A percentile compares a stretch with the other conserved stretches of the same genome.
phyloP scores from a whole-genome alignment of 2,888 invertebrate species.

The Drosophila meridionalis region DNA sequence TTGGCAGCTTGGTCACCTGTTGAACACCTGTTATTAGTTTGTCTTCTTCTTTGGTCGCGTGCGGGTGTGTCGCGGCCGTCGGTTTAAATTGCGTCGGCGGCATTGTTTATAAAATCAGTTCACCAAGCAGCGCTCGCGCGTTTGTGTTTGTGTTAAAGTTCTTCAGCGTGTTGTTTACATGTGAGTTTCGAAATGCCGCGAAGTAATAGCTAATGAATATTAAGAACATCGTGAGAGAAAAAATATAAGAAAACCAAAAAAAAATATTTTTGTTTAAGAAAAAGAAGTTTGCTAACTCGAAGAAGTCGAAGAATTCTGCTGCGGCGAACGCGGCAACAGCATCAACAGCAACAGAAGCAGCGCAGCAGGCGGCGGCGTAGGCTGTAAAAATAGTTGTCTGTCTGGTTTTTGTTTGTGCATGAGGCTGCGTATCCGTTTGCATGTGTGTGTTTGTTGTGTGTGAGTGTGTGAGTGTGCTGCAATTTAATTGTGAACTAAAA shows the following conservation, averaged over 20 bases:
- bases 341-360: conserved; percentile 47
- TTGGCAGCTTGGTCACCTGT: conserved; percentile 55
- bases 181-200: conserved; percentile 61
- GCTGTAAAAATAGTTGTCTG: conserved; percentile 63
- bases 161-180: conserved; percentile 37
- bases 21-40: conserved; percentile 65
- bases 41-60: conserved; percentile 52
- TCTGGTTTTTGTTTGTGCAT: conserved; percentile 60
- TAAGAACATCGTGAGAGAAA: conserved; percentile 29
- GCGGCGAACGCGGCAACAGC: conserved; percentile 11
- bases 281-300: conserved; percentile 30
- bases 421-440: conserved; percentile 39
- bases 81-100: conserved; percentile 69
- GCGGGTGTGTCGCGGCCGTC: conserved; percentile 64
- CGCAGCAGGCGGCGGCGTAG: conserved; percentile 59
- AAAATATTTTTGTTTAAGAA: not conserved
- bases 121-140: conserved; percentile 27
- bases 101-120: conserved; percentile 66
- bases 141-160: conserved; percentile 41
- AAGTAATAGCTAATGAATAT: conserved; percentile 41
- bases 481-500: conserved; percentile 70
- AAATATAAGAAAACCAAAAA: conserved; percentile 1
- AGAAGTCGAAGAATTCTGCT: conserved; percentile 59
- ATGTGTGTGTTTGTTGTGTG: conserved; percentile 19
- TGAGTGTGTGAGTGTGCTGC: conserved; percentile 47